Percentiles rank a stretch among this genome's conserved stretches.
These are phyloP conservation scores for Monomorium pharaonis DNA, from an alignment of 1,140 invertebrate species.

Conservation along the genomic window DNA sequence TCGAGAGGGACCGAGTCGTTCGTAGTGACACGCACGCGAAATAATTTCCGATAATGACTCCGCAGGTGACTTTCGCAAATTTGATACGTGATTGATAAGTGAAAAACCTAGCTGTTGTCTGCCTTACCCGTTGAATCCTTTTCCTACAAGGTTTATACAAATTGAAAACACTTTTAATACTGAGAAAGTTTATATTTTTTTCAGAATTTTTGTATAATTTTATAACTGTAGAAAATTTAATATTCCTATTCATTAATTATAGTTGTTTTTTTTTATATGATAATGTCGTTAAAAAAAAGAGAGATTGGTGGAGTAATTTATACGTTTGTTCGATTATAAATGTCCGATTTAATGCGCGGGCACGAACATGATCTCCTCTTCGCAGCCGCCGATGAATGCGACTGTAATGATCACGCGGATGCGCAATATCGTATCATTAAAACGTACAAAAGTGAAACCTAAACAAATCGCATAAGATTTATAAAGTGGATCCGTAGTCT, in stretches of 20 bases:
- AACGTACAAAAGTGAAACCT: constrained; percentile 36
- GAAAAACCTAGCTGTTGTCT: neutral
- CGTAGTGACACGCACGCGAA: neutral
- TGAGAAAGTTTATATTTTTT: too few species aligned
- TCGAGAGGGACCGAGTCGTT: constrained; percentile 13
- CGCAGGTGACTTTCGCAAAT: neutral
- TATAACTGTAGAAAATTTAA: too few species aligned
- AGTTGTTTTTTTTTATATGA: too few species aligned
- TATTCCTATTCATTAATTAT: too few species aligned
- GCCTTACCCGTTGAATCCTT: too few species aligned
- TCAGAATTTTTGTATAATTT: too few species aligned
- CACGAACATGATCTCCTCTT: neutral
- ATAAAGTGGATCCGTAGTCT: constrained; percentile 18
- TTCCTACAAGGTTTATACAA: too few species aligned
- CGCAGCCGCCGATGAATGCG: constrained; percentile 13
- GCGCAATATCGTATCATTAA: constrained; percentile 50
- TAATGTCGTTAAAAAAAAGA: neutral
- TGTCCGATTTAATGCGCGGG: constrained; percentile 18
- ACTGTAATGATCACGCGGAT: constrained; percentile 40
- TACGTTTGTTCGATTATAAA: neutral
- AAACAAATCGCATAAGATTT: constrained; percentile 29
- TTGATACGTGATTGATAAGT: too few species aligned
- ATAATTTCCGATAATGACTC: neutral
- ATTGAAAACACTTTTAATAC: too few species aligned
- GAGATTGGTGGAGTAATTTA: constrained; percentile 24